These are phyloP conservation scores for Bunonema sp. DNA, from an alignment of 2,888 invertebrate genomes.

Conservation along the genomic window DNA sequence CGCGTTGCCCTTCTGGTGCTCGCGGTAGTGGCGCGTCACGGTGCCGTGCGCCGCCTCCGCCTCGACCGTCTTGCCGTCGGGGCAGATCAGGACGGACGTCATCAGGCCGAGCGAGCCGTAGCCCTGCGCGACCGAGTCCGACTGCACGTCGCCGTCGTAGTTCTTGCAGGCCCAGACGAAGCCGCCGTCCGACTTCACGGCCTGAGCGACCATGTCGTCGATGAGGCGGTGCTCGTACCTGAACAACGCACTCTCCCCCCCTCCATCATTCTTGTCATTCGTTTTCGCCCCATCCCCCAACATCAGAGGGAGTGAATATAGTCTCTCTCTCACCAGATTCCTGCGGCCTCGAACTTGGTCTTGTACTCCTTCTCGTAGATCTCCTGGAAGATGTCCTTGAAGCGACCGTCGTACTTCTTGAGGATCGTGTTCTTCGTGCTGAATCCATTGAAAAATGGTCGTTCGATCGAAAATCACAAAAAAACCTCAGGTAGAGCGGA, in stretches of 20 bases:
- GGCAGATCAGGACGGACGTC: slow-evolving; percentile 89
- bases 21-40: slow-evolving; percentile 70
- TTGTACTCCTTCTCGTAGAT: slow-evolving; percentile 66
- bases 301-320: too few relatives aligned
- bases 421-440: slow-evolving; percentile 80
- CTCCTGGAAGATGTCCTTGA: slow-evolving; percentile 80
- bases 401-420: slow-evolving; percentile 72
- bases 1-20: slow-evolving; percentile 64
- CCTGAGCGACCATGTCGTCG: slow-evolving; percentile 94
- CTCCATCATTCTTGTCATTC: too few relatives aligned
- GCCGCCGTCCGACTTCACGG: slow-evolving; percentile 71
- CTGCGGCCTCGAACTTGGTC: slow-evolving; percentile 63
- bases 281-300: too few relatives aligned
- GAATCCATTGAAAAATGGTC: slow-evolving; percentile 45
- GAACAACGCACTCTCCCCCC: too few relatives aligned
- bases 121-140: slow-evolving; percentile 87
- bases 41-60: slow-evolving; percentile 97
- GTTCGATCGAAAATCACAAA: background rate
- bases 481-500: slow-evolving; percentile 51
- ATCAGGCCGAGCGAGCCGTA: slow-evolving; percentile 79
- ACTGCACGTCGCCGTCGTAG: slow-evolving; percentile 96
- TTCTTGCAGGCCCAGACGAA: slow-evolving; percentile 99
- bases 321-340: too few relatives aligned
- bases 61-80: slow-evolving; percentile 92
- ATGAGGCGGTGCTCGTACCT: slow-evolving; percentile 95